Percentiles rank a stretch among this genome's conserved stretches.
Evolutionary conservation across 2,113 vertebrate genomes (phyloP).

Genomic region (Periophthalmodon schlosseri): DNA sequence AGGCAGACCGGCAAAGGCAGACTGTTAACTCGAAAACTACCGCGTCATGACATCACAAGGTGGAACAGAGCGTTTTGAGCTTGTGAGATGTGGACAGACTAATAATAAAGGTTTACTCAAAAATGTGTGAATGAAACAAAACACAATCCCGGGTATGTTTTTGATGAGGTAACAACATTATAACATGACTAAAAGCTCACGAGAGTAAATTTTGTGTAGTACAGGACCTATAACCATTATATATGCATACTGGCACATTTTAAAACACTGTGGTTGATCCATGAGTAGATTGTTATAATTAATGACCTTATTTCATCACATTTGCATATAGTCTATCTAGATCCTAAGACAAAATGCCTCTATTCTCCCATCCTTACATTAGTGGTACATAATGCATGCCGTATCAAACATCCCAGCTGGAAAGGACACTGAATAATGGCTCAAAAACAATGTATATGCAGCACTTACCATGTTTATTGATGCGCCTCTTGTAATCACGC

Average conservation of each 20-base stretch:
- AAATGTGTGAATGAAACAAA: too few relatives aligned
- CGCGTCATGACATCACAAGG: too few relatives aligned
- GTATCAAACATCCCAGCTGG: neutral
- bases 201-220: too few relatives aligned
- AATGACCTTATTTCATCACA: neutral
- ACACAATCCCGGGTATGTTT: too few relatives aligned
- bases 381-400: neutral
- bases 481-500: slow-evolving; percentile 36
- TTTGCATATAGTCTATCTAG: neutral
- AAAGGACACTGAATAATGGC: neutral
- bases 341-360: neutral
- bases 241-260: neutral
- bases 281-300: neutral
- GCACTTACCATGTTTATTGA: slow-evolving; percentile 24
- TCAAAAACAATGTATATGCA: slow-evolving; percentile 10
- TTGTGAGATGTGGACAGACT: too few relatives aligned
- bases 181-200: too few relatives aligned
- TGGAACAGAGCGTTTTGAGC: too few relatives aligned
- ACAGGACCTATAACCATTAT: neutral
- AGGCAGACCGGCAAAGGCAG: too few relatives aligned
- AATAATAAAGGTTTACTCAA: too few relatives aligned
- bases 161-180: too few relatives aligned
- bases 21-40: too few relatives aligned
- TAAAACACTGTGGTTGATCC: neutral
- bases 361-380: neutral